These are phyloP conservation scores for Achlya flavicornis DNA, from an alignment of 2,888 invertebrate genomes.

Conservation along the genomic window DNA sequence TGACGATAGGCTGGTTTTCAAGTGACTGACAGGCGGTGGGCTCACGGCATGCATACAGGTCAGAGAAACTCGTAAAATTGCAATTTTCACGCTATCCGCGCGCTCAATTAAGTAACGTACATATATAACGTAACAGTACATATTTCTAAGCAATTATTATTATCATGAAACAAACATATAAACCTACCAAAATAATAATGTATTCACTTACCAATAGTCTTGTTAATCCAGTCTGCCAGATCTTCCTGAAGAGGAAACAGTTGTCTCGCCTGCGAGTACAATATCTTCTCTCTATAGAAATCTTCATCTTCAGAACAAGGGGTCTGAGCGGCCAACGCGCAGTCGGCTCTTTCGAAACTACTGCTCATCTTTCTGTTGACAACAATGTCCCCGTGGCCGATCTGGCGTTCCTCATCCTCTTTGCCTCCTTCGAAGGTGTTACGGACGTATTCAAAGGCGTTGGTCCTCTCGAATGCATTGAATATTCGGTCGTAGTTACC, in stretches of 20 bases:
- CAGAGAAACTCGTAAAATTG: conserved; percentile 64
- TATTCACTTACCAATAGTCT: conserved; percentile 93
- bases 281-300: conserved; percentile 88
- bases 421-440: conserved; percentile 51
- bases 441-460: conserved; percentile 75
- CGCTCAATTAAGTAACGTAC: conserved; percentile 28
- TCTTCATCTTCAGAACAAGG: conserved; percentile 85
- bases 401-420: conserved; percentile 58
- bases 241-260: conserved; percentile 93
- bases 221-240: conserved; percentile 94
- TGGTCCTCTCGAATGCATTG: conserved; percentile 79
- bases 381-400: conserved; percentile 71
- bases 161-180: no score
- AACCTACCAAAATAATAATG: no score
- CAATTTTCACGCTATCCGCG: conserved; percentile 49
- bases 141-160: background rate
- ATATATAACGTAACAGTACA: conserved; percentile 22
- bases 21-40: conserved; percentile 12
- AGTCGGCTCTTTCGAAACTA: conserved; percentile 77
- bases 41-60: conserved; percentile 32
- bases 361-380: conserved; percentile 77
- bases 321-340: conserved; percentile 79
- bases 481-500: conserved; percentile 80
- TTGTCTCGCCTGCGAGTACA: conserved; percentile 90
- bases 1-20: background rate